A percentile compares a stretch with the other conserved stretches of the same genome.
These are phyloP conservation scores for Diaprepes abbreviatus DNA, from an alignment of 2,888 invertebrate genomes.

Conservation along the genomic window DNA sequence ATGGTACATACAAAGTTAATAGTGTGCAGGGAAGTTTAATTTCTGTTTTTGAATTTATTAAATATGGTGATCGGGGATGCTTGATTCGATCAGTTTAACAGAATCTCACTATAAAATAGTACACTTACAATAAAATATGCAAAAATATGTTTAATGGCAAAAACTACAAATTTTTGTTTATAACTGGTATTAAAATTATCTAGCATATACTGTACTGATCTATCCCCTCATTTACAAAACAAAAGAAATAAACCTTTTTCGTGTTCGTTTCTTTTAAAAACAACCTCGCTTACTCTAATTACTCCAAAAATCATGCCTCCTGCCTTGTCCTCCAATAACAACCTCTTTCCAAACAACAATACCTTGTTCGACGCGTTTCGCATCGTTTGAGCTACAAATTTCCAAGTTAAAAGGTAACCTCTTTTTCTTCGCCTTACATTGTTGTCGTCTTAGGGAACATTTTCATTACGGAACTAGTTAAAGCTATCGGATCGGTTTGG, in stretches of 20 bases:
- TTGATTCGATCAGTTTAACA: too few relatives aligned
- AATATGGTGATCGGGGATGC: too few relatives aligned
- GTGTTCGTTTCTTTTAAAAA: neutral
- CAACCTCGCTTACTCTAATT: neutral
- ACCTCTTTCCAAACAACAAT: neutral
- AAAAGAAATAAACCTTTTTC: neutral
- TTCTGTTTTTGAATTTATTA: too few relatives aligned
- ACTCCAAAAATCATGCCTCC: neutral
- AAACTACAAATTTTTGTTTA: too few relatives aligned
- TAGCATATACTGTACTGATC: too few relatives aligned
- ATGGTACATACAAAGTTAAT: too few relatives aligned
- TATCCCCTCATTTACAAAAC: too few relatives aligned
- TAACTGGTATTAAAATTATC: too few relatives aligned
- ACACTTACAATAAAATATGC: too few relatives aligned
- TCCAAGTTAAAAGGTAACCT: neutral
- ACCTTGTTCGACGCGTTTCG: neutral
- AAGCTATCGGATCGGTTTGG: conserved; percentile 62
- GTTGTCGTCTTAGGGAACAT: conserved; percentile 68
- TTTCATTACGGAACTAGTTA: conserved; percentile 63
- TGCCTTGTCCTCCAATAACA: neutral
- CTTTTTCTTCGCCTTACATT: conserved; percentile 57
- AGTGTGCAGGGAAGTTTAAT: too few relatives aligned
- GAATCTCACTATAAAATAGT: too few relatives aligned
- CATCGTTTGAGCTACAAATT: neutral
- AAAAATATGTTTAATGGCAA: too few relatives aligned